These are phyloP conservation scores for Mormyrus proboscirostris DNA, from an alignment of 2,797 vertebrate genomes.

Conservation along the genomic window DNA sequence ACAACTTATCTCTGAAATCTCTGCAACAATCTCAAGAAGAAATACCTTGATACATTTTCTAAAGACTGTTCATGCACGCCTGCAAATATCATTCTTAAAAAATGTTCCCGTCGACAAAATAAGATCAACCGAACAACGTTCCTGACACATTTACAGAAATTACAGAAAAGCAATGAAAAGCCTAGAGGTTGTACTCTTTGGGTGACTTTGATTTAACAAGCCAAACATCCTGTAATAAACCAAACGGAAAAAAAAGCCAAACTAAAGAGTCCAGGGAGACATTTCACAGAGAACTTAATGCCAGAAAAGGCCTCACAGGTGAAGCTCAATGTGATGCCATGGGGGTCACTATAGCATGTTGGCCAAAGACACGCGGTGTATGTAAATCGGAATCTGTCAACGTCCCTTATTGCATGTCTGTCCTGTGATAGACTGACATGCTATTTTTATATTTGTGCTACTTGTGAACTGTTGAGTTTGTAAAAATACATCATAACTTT, in stretches of 20 bases:
- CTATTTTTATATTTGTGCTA: neutral
- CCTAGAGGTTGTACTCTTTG: neutral
- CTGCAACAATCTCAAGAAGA: neutral
- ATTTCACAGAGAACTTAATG: neutral
- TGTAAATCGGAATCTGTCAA: neutral
- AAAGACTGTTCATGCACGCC: neutral
- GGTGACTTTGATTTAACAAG: neutral
- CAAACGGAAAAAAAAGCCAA: neutral
- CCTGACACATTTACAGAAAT: neutral
- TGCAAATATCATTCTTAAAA: neutral
- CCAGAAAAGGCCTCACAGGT: neutral
- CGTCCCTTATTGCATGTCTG: neutral
- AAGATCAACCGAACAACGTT: neutral
- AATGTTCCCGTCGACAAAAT: neutral
- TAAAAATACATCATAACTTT: neutral
- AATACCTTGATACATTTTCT: neutral
- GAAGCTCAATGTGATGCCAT: neutral
- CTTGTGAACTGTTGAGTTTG: neutral
- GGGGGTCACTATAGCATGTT: neutral
- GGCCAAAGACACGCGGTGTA: neutral
- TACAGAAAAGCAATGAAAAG: neutral
- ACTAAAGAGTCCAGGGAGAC: neutral
- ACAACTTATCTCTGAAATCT: neutral
- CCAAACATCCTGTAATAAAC: neutral
- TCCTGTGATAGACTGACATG: neutral